A percentile compares a stretch with the other conserved stretches of the same genome.
phyloP scores from a whole-genome alignment of 2,888 invertebrate species.

The Strigamia maritima region DNA sequence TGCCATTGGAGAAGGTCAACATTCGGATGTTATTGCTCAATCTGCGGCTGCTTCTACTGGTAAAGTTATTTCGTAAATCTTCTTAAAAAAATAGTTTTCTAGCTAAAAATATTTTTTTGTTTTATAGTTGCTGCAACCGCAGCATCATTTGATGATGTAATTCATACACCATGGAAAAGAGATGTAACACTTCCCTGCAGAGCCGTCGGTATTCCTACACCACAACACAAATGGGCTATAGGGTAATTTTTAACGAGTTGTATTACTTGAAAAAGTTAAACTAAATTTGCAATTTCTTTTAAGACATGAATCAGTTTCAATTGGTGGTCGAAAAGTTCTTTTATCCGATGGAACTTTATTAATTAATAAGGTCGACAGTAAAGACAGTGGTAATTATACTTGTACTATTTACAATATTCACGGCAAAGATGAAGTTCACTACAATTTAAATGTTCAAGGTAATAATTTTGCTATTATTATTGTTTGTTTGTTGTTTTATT shows the following conservation, averaged over 20 bases:
- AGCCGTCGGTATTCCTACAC: conserved; percentile 86
- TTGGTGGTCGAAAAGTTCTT: conserved; percentile 8
- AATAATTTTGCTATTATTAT: background rate
- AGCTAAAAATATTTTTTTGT: background rate
- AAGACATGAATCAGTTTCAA: background rate
- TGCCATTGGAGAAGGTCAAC: conserved; percentile 17
- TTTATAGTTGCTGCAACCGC: conserved; percentile 83
- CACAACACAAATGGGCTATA: conserved; percentile 73
- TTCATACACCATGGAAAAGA: conserved; percentile 65
- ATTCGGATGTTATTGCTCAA: conserved; percentile 14
- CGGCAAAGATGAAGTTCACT: conserved; percentile 35
- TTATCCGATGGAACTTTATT: conserved; percentile 27
- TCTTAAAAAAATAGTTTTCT: background rate
- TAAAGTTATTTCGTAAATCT: background rate
- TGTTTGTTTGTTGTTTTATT: too few relatives aligned
- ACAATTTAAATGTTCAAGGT: conserved; percentile 40
- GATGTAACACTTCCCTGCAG: conserved; percentile 86
- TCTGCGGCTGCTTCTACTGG: background rate
- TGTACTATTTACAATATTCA: conserved; percentile 40
- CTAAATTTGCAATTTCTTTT: background rate
- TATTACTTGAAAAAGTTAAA: too few relatives aligned
- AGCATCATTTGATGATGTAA: conserved; percentile 88
- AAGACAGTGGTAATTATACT: conserved; percentile 40
- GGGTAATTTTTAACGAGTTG: conserved; percentile 38
- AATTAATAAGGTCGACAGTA: conserved; percentile 24